Conservation (phyloP, 2,113 vertebrate genomes). For the Philantomba maxwellii region DNA sequence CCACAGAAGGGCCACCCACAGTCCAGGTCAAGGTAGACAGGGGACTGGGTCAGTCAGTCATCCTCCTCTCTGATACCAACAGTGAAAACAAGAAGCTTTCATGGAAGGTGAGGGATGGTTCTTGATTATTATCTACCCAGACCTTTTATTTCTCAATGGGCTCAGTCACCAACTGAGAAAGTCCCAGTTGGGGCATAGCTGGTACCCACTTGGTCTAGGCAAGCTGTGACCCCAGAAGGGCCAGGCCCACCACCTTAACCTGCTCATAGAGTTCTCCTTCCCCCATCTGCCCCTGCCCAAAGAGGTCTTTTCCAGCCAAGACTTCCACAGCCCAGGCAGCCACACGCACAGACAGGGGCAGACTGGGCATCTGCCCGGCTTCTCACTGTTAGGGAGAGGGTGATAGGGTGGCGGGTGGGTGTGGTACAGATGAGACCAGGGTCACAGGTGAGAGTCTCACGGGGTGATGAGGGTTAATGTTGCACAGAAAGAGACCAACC, state of each 20-base stretch:
- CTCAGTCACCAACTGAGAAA: background rate
- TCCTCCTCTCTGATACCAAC: background rate
- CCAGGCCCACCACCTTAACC: background rate
- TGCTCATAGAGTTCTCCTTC: too few species aligned
- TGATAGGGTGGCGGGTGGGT: rapidly evolving
- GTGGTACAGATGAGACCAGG: background rate
- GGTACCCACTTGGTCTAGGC: background rate
- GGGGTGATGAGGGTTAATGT: background rate
- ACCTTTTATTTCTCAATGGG: background rate
- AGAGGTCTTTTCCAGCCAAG: background rate
- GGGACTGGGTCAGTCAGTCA: background rate
- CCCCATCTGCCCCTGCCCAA: rapidly evolving
- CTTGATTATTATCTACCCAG: background rate
- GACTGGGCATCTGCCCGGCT: background rate
- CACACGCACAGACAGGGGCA: background rate
- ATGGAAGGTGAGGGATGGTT: background rate
- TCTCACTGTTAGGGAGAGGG: rapidly evolving
- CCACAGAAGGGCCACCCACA: background rate
- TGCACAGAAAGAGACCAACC: background rate
- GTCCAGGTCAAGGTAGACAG: background rate
- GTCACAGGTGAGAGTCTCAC: background rate
- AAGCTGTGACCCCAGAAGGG: background rate
- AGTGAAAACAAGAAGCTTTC: background rate
- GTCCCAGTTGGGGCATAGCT: background rate
- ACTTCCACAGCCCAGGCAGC: background rate